Evolutionary conservation across 2,113 vertebrate genomes (phyloP).

Genomic region (Oncorhynchus clarkii): DNA sequence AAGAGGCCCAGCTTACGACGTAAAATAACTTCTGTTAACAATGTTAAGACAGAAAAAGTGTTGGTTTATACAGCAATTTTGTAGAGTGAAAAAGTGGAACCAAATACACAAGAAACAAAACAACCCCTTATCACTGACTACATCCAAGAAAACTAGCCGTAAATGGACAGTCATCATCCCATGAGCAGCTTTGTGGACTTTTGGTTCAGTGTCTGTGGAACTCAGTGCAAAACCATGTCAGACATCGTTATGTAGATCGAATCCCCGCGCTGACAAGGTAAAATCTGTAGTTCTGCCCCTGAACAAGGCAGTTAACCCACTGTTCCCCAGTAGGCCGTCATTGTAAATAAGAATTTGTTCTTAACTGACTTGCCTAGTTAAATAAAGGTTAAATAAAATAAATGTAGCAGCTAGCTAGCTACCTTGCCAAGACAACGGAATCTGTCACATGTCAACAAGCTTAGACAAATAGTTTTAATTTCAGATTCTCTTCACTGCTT

Average conservation of each 20-base stretch:
- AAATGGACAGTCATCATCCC: background rate
- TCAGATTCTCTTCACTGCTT: no score
- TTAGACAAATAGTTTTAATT: no score
- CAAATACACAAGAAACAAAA: background rate
- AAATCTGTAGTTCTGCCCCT: no score
- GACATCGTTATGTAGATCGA: constrained; percentile 46
- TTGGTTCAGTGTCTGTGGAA: constrained; percentile 22
- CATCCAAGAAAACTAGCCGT: constrained; percentile 9
- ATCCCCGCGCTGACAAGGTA: no score
- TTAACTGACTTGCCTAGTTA: no score
- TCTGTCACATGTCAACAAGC: no score
- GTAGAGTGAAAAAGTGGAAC: no score
- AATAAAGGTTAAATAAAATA: no score
- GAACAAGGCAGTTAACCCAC: no score
- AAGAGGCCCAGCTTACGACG: constrained; percentile 2
- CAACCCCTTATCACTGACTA: constrained; percentile 11
- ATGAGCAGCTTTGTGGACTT: background rate
- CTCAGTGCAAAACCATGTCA: constrained; percentile 64
- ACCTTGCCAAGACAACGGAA: constrained; percentile 30
- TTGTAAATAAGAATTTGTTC: no score
- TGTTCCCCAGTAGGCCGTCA: no score
- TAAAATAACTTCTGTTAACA: constrained; percentile 5
- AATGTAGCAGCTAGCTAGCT: constrained; percentile 22
- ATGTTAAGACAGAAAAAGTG: background rate
- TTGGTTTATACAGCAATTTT: background rate